Conservation (phyloP, 2,888 invertebrate species). For the Patella pellucida region DNA sequence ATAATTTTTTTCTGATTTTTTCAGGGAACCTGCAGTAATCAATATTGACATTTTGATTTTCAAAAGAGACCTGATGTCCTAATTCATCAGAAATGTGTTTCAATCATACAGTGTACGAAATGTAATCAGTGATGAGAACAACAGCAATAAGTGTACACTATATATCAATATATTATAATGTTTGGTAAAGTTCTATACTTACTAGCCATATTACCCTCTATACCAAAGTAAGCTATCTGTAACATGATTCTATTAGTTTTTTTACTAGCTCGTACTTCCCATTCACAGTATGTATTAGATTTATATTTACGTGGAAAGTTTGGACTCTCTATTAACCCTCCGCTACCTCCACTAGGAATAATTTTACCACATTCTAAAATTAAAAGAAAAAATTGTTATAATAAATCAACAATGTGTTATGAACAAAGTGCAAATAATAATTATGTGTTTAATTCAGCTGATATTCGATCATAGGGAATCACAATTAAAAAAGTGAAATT, state of each 20-base stretch:
- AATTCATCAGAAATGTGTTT: too few relatives aligned
- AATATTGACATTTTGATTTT: too few relatives aligned
- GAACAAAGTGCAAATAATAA: not conserved
- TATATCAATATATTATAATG: too few relatives aligned
- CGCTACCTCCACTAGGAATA: conserved; percentile 73
- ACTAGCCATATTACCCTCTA: conserved; percentile 76
- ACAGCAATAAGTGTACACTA: too few relatives aligned
- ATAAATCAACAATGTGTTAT: not conserved
- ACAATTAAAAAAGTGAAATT: not conserved
- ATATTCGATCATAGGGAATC: too few relatives aligned
- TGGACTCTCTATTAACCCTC: conserved; percentile 85
- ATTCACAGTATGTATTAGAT: conserved; percentile 84
- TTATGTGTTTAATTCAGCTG: too few relatives aligned
- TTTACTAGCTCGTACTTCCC: conserved; percentile 88
- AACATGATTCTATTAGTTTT: conserved; percentile 89
- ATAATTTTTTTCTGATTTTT: too few relatives aligned
- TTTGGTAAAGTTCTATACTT: too few relatives aligned
- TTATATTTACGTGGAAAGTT: conserved; percentile 92
- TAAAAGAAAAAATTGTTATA: not conserved
- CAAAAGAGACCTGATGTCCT: too few relatives aligned
- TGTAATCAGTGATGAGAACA: too few relatives aligned
- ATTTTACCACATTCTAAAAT: conserved; percentile 88
- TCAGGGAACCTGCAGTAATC: too few relatives aligned
- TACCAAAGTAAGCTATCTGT: conserved; percentile 90
- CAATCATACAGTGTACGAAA: too few relatives aligned